A percentile compares a stretch with the other conserved stretches of the same genome.
phyloP scores from a whole-genome alignment of 2,888 invertebrate genomes.

The Synanthedon formicaeformis region DNA sequence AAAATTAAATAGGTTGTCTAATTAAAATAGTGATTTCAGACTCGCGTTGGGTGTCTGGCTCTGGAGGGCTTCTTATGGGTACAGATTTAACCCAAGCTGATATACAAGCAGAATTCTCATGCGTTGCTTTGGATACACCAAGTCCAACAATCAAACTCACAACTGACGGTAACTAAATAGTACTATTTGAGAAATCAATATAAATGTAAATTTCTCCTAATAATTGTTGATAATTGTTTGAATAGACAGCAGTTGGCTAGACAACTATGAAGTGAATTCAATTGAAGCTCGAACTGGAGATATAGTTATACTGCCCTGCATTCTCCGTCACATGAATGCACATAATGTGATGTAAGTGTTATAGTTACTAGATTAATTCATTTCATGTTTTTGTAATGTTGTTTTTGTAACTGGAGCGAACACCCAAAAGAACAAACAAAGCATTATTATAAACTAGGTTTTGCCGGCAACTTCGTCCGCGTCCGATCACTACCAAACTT shows the following conservation, averaged over 20 bases:
- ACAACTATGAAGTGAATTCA: conserved; percentile 52
- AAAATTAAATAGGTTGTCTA: conserved; percentile 2
- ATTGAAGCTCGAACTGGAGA: conserved; percentile 49
- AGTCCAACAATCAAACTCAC: conserved; percentile 49
- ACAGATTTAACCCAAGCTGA: conserved; percentile 55
- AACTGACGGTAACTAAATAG: conserved; percentile 44
- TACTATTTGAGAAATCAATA: neutral
- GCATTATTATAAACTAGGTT: too few species aligned
- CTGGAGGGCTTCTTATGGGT: conserved; percentile 47
- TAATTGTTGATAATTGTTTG: neutral
- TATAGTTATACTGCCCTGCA: conserved; percentile 49
- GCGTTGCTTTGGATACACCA: conserved; percentile 46
- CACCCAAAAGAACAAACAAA: too few species aligned
- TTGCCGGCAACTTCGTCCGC: too few species aligned
- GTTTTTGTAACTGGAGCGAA: too few species aligned
- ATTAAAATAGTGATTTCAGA: conserved; percentile 23
- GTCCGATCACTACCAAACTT: too few species aligned
- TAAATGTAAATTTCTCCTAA: neutral
- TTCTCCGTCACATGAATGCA: conserved; percentile 42
- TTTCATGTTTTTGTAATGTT: too few species aligned
- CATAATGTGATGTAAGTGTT: conserved; percentile 47
- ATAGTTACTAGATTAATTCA: neutral
- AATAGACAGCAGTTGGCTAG: conserved; percentile 59
- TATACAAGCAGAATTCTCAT: conserved; percentile 56
- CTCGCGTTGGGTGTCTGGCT: conserved; percentile 54